Base-by-base conservation (phyloP, 2,113 vertebrate species). In the Micromys minutus region DNA sequence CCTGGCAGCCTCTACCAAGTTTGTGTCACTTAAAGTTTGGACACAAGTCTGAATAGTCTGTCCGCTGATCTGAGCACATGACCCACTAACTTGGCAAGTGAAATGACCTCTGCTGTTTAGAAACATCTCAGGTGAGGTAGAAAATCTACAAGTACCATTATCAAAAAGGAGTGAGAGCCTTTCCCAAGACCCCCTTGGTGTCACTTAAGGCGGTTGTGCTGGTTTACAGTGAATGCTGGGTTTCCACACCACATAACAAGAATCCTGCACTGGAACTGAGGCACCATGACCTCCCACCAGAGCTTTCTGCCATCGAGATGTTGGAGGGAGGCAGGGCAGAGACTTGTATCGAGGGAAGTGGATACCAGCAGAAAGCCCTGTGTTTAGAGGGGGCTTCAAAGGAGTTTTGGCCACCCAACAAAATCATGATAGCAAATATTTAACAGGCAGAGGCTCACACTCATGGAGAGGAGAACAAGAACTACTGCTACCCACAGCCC, bases 301-400 rank as follows among this genome's bases (percentile, higher is more conserved):
- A 89, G 91, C 90, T 90, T 89, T 77, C 81, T 65, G 81, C 90
- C 75, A 72, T 96, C 65, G 39, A 79, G 59, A 96, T 17, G 55
- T 90, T 94, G 93, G 90, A 84, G 80, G 61, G 80, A 92, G 59
- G 84, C 65, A 52, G 67, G 74, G 83, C 15, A 59, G 79, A 75
- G 75, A 84, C 61, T 93, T 47, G 5, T 72, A 65, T 85, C 87
- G 88, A 84, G 29, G 45, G 26, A 89, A 69, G 36, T 59, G n/a
- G 59, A 79, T 24, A 16, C 22, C 45, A 74, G 69, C 87, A 93
- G 59, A 93, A 84, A 94, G 87, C 52, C 47, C 67, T 36, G 42
- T 17, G 8, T 31, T 36, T 61, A 85, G 83, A 89, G 26, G n/a
- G 39, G 45, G 4, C 50, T 71, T 61, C 63, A 4, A 67, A 29